Percentiles rank a stretch among this genome's conserved stretches.
Conservation (phyloP, 2,113 vertebrate genomes). For the Ia io region DNA sequence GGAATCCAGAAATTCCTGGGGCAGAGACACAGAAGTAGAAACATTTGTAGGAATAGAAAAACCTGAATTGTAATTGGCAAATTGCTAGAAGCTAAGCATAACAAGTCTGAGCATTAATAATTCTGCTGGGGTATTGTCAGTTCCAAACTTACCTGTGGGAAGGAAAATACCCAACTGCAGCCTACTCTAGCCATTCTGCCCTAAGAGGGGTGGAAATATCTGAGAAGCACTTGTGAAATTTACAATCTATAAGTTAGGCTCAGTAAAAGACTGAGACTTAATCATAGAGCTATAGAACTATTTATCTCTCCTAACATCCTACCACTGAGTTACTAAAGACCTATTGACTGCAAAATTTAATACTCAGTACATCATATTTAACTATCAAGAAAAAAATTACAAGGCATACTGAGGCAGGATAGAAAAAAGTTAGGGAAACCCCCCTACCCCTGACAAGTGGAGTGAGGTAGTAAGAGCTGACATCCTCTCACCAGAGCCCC, state of each 20-base stretch:
- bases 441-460: neutral
- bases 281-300: neutral
- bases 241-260: neutral
- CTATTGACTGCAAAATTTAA: neutral
- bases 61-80: neutral
- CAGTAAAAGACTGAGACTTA: neutral
- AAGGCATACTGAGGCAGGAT: neutral
- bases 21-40: neutral
- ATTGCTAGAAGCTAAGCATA: neutral
- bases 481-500: neutral
- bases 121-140: neutral
- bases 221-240: neutral
- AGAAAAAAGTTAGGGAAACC: neutral
- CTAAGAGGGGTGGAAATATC: too few relatives aligned
- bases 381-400: neutral
- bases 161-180: neutral
- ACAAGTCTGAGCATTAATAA: neutral
- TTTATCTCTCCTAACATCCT: neutral
- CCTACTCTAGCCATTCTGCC: neutral
- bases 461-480: neutral
- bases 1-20: neutral
- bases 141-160: neutral
- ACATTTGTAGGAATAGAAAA: neutral
- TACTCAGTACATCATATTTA: neutral
- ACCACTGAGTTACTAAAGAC: neutral